Conservation (phyloP, 1,140 invertebrate species). For the Penaeus chinensis region DNA sequence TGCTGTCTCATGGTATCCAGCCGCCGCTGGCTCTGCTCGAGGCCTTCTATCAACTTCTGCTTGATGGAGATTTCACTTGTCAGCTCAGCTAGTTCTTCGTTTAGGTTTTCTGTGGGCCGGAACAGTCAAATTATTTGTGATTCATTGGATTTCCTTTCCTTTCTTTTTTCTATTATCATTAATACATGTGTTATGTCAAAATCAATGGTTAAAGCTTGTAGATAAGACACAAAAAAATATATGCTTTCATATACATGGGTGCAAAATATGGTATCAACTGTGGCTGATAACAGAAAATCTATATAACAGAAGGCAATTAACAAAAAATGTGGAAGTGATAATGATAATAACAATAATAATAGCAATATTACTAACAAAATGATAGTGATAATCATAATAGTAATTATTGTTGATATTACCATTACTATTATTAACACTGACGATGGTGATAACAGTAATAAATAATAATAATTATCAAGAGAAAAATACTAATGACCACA, state of each 20-base stretch:
- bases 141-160: neutral
- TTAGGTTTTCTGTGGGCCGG: conserved; percentile 63
- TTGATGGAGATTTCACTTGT: conserved; percentile 93
- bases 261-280: too few species aligned
- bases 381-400: too few species aligned
- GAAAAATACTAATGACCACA: neutral
- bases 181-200: too few species aligned
- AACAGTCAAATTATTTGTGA: neutral
- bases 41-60: conserved; percentile 91
- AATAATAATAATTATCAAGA: neutral
- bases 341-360: too few species aligned
- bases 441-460: neutral
- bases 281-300: too few species aligned
- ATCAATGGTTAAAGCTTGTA: too few species aligned
- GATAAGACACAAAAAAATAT: too few species aligned
- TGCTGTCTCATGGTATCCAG: conserved; percentile 86
- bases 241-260: too few species aligned
- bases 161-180: neutral
- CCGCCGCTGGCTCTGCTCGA: conserved; percentile 87
- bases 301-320: too few species aligned
- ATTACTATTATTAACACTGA: neutral
- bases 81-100: conserved; percentile 80
- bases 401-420: too few species aligned
- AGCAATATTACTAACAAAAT: too few species aligned
- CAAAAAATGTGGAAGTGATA: too few species aligned